A percentile compares a stretch with the other conserved stretches of the same genome.
Evolutionary conservation across 2,888 invertebrate species (phyloP).

Genomic region (Sericinus montela): DNA sequence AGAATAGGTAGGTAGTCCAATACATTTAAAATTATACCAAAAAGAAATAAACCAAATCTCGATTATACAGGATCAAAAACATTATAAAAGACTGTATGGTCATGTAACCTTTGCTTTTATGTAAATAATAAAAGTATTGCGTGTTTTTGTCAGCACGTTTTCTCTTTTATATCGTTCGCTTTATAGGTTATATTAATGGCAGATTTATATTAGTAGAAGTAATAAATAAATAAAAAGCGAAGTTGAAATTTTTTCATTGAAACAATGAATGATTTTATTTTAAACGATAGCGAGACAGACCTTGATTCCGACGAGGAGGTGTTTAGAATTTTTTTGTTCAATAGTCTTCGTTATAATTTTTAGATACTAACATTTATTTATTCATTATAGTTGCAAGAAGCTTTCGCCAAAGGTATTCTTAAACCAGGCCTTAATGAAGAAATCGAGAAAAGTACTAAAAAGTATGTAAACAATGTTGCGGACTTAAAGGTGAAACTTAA

Average conservation of each 20-base stretch:
- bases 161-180: background rate
- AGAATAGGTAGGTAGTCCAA: no score
- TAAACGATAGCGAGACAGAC: constrained; percentile 73
- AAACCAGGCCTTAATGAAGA: constrained; percentile 92
- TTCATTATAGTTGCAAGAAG: constrained; percentile 88
- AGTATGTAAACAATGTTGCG: constrained; percentile 84
- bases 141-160: constrained; percentile 19
- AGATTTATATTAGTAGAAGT: background rate
- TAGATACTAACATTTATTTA: constrained; percentile 4
- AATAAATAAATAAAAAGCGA: background rate
- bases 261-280: constrained; percentile 65
- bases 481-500: constrained; percentile 85
- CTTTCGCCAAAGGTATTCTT: constrained; percentile 90
- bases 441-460: constrained; percentile 77
- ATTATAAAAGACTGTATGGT: no score
- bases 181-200: constrained; percentile 17
- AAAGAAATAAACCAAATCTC: no score
- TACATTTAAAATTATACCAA: no score
- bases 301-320: constrained; percentile 81
- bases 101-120: no score
- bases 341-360: background rate
- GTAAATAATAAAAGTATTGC: no score
- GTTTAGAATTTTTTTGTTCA: constrained; percentile 13
- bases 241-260: background rate
- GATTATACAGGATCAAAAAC: no score